phyloP scores from a whole-genome alignment of 2,888 invertebrate species.

The Drosophila paramelanica region DNA sequence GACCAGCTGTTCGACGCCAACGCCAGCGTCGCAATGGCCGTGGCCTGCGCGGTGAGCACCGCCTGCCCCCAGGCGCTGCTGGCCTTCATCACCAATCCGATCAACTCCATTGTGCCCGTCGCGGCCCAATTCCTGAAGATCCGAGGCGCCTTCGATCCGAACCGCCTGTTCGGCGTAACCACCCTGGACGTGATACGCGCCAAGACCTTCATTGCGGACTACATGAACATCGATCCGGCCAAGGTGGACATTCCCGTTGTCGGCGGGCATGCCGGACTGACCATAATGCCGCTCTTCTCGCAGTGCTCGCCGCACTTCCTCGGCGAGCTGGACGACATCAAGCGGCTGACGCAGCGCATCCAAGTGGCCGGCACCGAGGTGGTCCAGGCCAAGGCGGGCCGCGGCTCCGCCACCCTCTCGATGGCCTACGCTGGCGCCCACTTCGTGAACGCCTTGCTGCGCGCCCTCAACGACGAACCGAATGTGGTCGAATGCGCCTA shows the following conservation, averaged over 20 bases:
- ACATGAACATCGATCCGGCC: conserved; percentile 92
- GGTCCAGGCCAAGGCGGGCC: conserved; percentile 95
- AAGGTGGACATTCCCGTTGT: conserved; percentile 94
- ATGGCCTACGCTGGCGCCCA: conserved; percentile 98
- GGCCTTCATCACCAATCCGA: conserved; percentile 98
- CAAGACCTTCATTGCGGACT: conserved; percentile 95
- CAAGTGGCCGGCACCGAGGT: conserved; percentile 98
- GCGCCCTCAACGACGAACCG: conserved; percentile 90
- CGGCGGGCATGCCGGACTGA: conserved; percentile 98
- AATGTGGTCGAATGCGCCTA: conserved; percentile 96
- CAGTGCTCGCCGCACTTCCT: conserved; percentile 92
- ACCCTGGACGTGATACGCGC: conserved; percentile 97
- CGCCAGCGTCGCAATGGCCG: conserved; percentile 94
- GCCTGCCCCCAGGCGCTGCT: conserved; percentile 95
- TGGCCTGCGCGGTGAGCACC: conserved; percentile 91
- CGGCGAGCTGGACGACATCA: conserved; percentile 90
- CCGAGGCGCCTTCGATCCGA: conserved; percentile 92
- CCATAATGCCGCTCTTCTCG: conserved; percentile 97
- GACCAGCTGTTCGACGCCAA: conserved; percentile 98
- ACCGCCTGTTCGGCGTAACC: conserved; percentile 96
- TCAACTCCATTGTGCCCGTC: conserved; percentile 98
- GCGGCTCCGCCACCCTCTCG: conserved; percentile 97
- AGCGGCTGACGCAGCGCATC: conserved; percentile 90
- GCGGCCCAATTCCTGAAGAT: conserved; percentile 94
- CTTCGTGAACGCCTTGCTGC: conserved; percentile 92